Evolutionary conservation across 2,888 invertebrate genomes (phyloP).

Genomic region (Netelia inedita): DNA sequence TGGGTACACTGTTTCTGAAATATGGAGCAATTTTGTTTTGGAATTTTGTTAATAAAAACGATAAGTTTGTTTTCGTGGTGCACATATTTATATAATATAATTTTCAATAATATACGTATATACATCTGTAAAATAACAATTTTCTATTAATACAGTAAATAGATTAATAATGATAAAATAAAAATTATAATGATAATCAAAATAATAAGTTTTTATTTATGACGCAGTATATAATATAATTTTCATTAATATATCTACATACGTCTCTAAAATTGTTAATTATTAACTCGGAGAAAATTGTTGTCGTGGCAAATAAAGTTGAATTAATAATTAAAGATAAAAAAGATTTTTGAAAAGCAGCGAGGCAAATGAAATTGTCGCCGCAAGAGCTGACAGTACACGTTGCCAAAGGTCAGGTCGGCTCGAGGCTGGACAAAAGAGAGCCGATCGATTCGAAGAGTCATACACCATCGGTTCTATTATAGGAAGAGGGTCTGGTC

Average conservation of each 20-base stretch:
- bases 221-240: too few species aligned
- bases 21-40: background rate
- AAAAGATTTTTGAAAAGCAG: background rate
- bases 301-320: background rate
- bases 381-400: background rate
- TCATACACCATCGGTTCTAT: background rate
- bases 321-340: background rate
- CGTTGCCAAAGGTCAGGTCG: background rate
- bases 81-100: too few species aligned
- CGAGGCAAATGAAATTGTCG: background rate
- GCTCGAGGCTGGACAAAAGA: background rate
- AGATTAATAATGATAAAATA: too few species aligned
- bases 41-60: too few species aligned
- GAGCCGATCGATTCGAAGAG: background rate
- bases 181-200: too few species aligned
- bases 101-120: too few species aligned
- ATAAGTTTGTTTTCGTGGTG: too few species aligned
- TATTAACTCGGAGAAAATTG: background rate
- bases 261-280: background rate
- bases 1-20: background rate
- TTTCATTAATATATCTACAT: background rate
- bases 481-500: background rate
- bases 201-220: too few species aligned
- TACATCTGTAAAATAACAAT: too few species aligned
- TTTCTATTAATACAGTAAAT: too few species aligned